phyloP scores from a whole-genome alignment of 2,797 vertebrate genomes.

The Lepus townsendii region DNA sequence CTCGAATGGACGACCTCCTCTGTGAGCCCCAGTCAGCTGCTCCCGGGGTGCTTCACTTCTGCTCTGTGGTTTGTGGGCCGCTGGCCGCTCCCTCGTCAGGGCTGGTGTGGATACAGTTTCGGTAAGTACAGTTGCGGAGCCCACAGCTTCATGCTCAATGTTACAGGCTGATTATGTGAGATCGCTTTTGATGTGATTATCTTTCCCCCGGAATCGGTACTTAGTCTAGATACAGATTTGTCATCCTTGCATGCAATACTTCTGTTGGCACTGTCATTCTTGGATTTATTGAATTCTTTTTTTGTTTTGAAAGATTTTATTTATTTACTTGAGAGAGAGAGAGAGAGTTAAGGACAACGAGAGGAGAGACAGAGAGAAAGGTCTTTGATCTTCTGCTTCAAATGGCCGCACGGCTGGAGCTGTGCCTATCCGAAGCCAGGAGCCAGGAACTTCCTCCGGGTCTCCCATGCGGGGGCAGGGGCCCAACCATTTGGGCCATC shows the following conservation, averaged over 20 bases:
- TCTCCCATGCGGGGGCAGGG: too few species aligned
- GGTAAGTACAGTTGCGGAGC: background rate
- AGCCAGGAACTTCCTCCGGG: too few species aligned
- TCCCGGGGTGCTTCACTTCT: background rate
- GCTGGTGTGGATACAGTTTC: background rate
- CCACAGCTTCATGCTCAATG: background rate
- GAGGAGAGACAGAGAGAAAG: too few species aligned
- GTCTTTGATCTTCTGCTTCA: too few species aligned
- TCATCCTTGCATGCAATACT: background rate
- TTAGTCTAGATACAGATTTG: slow-evolving; percentile 3
- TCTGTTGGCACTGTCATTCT: background rate
- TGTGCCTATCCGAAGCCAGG: too few species aligned
- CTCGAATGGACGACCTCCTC: background rate
- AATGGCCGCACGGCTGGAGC: too few species aligned
- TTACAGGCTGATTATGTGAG: background rate
- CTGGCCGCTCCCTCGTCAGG: background rate
- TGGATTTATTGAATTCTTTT: background rate
- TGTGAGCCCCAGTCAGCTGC: background rate
- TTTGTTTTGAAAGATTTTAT: too few species aligned
- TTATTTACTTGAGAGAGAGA: too few species aligned
- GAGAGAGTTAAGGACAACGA: too few species aligned
- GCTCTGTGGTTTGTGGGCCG: background rate
- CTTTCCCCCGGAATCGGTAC: background rate
- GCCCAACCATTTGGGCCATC: too few species aligned
- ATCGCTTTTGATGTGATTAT: background rate